Conservation (phyloP, 2,888 invertebrate species). For the Melolontha melolontha region DNA sequence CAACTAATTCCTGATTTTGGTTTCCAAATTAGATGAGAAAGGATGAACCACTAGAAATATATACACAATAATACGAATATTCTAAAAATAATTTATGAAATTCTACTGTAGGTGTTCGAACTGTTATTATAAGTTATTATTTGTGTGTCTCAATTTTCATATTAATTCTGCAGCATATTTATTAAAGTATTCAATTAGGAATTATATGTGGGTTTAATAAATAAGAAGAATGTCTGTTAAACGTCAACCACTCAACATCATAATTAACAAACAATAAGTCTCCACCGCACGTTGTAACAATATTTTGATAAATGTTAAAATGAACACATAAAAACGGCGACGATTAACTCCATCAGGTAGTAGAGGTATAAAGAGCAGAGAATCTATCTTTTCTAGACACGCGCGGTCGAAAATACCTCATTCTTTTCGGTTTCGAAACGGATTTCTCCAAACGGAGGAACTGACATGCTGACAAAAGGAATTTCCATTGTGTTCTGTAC, state of each 20-base stretch:
- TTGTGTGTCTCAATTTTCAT: too few relatives aligned
- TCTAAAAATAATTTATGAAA: too few relatives aligned
- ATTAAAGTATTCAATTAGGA: neutral
- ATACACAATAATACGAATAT: too few relatives aligned
- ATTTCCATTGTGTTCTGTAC: constrained; percentile 56
- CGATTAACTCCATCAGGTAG: constrained; percentile 36
- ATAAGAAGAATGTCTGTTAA: neutral
- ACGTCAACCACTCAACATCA: too few relatives aligned
- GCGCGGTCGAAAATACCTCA: constrained; percentile 27
- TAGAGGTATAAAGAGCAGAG: neutral
- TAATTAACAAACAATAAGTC: too few relatives aligned
- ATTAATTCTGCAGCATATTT: too few relatives aligned
- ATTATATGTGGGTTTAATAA: neutral
- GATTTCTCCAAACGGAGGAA: constrained; percentile 48
- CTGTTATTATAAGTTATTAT: too few relatives aligned
- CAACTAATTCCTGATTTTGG: too few relatives aligned
- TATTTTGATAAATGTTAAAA: constrained; percentile 40
- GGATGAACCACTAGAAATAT: too few relatives aligned
- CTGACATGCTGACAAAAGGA: constrained; percentile 58
- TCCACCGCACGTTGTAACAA: neutral
- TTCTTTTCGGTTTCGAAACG: constrained; percentile 47
- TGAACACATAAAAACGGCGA: constrained; percentile 29
- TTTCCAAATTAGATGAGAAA: too few relatives aligned
- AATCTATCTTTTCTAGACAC: constrained; percentile 3
- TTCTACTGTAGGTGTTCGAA: too few relatives aligned